Percentiles rank a stretch among this genome's conserved stretches.
phyloP scores from a whole-genome alignment of 2,113 vertebrate species.

The Thamnaconus septentrionalis region DNA sequence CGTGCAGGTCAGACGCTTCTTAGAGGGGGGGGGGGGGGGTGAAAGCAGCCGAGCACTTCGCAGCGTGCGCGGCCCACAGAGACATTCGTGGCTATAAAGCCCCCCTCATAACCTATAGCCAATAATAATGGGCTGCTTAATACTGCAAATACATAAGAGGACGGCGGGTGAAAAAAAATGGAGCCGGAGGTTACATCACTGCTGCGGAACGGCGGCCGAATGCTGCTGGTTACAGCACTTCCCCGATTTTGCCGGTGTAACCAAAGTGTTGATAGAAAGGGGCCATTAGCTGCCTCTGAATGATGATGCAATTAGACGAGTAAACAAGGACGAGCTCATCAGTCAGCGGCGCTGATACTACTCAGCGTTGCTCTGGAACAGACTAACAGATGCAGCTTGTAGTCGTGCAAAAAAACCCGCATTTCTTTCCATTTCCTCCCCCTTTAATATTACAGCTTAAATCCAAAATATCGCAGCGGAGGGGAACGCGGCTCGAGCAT shows the following conservation, averaged over 20 bases:
- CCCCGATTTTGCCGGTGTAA: slow-evolving; percentile 30
- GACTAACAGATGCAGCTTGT: slow-evolving; percentile 11
- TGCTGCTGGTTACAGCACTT: slow-evolving; percentile 18
- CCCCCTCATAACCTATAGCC: too few species aligned
- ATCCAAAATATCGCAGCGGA: neutral
- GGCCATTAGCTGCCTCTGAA: slow-evolving; percentile 56
- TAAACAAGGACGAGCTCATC: slow-evolving; percentile 61
- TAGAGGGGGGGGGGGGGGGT: slow-evolving; percentile 8
- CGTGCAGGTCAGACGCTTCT: slow-evolving; percentile 18
- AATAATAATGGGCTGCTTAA: too few species aligned
- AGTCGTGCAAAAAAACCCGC: slow-evolving; percentile 10
- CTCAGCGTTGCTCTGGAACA: slow-evolving; percentile 32
- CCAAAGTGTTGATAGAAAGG: slow-evolving; percentile 48
- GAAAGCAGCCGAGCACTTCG: neutral
- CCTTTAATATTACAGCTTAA: slow-evolving; percentile 2
- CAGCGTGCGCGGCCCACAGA: too few species aligned
- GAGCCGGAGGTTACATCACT: too few species aligned
- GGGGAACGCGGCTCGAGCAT: slow-evolving; percentile 14
- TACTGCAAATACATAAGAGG: too few species aligned
- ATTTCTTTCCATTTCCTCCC: too few species aligned
- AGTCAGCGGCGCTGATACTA: slow-evolving; percentile 51
- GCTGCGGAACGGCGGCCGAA: slow-evolving; percentile 26
- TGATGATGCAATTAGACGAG: slow-evolving; percentile 65
- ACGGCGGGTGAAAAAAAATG: too few species aligned
- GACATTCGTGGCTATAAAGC: too few species aligned